Evolutionary conservation across 92 coral and sea anemone species (phyloP).

Genomic region (Palythoa heliodiscus): DNA sequence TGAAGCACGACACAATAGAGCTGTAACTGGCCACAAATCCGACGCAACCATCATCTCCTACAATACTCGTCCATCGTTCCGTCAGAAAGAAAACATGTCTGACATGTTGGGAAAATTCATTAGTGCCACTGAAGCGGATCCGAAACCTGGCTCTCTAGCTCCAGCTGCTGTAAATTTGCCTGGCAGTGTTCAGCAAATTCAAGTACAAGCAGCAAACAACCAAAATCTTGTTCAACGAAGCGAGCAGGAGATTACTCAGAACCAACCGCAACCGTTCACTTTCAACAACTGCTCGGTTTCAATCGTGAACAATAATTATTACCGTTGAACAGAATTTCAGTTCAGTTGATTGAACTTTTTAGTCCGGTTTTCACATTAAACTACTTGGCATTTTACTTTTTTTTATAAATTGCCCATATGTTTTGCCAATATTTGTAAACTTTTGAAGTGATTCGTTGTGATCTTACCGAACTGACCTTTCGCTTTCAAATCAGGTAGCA

Average conservation of each 20-base stretch:
- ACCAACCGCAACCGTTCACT: background rate
- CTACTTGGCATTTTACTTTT: too few species aligned
- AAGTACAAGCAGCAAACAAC: background rate
- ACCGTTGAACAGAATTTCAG: background rate
- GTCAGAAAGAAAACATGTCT: too few species aligned
- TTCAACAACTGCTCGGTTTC: conserved; percentile 20
- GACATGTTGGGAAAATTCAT: background rate
- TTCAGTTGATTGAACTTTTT: background rate
- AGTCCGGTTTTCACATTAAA: background rate
- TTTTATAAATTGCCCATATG: background rate
- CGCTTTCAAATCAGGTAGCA: background rate
- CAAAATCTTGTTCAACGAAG: background rate
- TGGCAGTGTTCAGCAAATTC: background rate
- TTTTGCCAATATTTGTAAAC: background rate
- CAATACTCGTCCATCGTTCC: too few species aligned
- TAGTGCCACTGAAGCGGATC: background rate
- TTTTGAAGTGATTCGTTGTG: background rate
- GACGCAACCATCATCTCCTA: too few species aligned
- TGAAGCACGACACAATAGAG: too few species aligned
- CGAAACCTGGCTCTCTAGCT: background rate
- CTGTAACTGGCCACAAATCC: too few species aligned
- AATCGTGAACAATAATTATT: background rate
- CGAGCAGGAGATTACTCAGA: background rate
- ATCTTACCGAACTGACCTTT: background rate
- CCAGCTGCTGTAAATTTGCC: background rate